Evolutionary conservation across 1,140 invertebrate genomes (phyloP).

Genomic region (Panagrolaimus sp.): DNA sequence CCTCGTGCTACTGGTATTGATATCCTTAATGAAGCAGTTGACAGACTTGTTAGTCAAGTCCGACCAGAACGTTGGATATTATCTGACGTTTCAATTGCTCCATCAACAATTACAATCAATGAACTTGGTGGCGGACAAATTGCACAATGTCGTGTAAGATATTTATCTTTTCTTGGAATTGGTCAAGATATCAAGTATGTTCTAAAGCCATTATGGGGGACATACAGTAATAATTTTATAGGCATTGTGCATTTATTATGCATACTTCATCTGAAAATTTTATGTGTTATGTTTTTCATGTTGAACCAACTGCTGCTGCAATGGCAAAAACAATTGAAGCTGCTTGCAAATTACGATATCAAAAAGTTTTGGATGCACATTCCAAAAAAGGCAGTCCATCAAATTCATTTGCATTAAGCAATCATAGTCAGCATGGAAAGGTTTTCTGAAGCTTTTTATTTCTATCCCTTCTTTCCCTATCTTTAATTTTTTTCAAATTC

Average conservation of each 20-base stretch:
- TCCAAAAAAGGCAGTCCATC: conserved; percentile 13
- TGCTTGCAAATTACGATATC: conserved; percentile 76
- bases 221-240: conserved; percentile 42
- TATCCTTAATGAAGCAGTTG: conserved; percentile 82
- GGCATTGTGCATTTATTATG: conserved; percentile 82
- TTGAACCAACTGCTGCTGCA: conserved; percentile 83
- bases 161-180: conserved; percentile 90
- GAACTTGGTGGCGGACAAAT: conserved; percentile 72
- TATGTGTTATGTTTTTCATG: conserved; percentile 86
- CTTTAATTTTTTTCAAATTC: background rate
- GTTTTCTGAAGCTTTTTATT: conserved; percentile 11
- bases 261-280: conserved; percentile 70
- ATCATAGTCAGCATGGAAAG: conserved; percentile 10
- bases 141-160: conserved; percentile 85
- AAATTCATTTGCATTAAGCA: conserved; percentile 1
- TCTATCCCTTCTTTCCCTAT: conserved; percentile 1
- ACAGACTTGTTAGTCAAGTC: conserved; percentile 68
- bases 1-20: conserved; percentile 74
- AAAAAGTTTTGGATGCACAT: conserved; percentile 64
- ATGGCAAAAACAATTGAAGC: conserved; percentile 95
- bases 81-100: conserved; percentile 80
- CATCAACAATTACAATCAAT: conserved; percentile 82
- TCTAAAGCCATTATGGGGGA: conserved; percentile 31
- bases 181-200: conserved; percentile 73
- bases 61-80: conserved; percentile 65